These are phyloP conservation scores for Phlogophora meticulosa DNA, from an alignment of 2,888 invertebrate genomes.

Conservation along the genomic window DNA sequence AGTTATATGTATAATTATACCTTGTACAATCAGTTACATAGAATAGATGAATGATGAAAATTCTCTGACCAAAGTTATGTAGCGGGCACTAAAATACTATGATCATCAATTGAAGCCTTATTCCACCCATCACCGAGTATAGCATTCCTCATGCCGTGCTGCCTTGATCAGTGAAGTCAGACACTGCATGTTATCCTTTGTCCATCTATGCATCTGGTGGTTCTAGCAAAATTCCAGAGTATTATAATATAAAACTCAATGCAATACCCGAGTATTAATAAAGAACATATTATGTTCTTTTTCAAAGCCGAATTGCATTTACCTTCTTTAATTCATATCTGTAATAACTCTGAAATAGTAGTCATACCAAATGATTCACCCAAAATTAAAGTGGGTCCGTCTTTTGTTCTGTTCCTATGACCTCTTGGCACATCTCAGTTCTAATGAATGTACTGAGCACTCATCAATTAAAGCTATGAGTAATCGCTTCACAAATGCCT, in stretches of 20 bases:
- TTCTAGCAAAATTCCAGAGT: no score
- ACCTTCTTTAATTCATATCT: neutral
- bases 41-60: neutral
- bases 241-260: no score
- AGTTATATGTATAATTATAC: neutral
- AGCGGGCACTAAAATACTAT: no score
- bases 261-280: no score
- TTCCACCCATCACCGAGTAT: no score
- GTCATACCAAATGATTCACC: conserved; percentile 48
- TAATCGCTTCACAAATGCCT: conserved; percentile 44
- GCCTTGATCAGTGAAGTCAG: no score
- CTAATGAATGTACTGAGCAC: conserved; percentile 51
- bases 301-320: neutral
- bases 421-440: conserved; percentile 38
- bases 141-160: no score
- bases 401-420: conserved; percentile 36
- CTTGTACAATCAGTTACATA: neutral
- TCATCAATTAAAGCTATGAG: conserved; percentile 61
- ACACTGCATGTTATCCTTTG: no score
- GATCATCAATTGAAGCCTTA: no score
- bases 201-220: no score
- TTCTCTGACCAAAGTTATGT: no score
- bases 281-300: no score
- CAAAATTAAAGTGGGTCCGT: conserved; percentile 38
- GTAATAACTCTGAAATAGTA: conserved; percentile 4